Evolutionary conservation across 2,113 vertebrate species (phyloP), one percentile per base, ranked within the genome.

Genomic region (Coracopsis vasa): DNA sequence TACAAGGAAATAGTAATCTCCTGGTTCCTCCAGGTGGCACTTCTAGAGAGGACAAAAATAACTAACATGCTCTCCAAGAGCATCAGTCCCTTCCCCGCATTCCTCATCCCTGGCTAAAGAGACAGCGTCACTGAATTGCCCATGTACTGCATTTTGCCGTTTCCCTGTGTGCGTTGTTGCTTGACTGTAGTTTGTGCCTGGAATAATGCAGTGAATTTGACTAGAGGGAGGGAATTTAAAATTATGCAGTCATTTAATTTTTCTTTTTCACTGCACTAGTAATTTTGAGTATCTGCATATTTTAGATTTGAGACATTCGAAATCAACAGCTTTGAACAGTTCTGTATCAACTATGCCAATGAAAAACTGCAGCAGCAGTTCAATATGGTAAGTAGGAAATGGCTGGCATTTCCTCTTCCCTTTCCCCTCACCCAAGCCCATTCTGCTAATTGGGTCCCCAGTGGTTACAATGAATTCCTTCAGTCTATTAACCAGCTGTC

Each of bases 281-380:
- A 84, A 87, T 93, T 92, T 89, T 91, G 61, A 70, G 19, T 95
- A 78, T 97, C 74, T 97, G 94, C 77, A 27, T 95, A 70, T 97
- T 95, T 45, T 95, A 99, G 99, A 95, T 99, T 99, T 98, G 99
- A 99, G 97, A 99, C 99, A 10, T 99, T 99, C 64, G 99, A 99
- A 97, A 99, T 99, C 97, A 99, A 99, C 98, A 99, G 99, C 97
- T 99, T 99, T 97, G 99, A 99, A 96, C 99, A 99, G 95, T 99
- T 99, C 97, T 99, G 99, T 93, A 99, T 99, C 97, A 99, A 99
- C 98, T 99, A 99, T 60, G 99, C 99, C 92, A 99, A 99, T 15
- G 99, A 99, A 97, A 99, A 99, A 77, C 98, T 99, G 45, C 99
- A 99, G 97, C 99, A 99, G 66, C 99, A 99, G 95, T 99, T 99